Conservation (phyloP, 2,113 vertebrate species). For the Deroptyus accipitrinus region DNA sequence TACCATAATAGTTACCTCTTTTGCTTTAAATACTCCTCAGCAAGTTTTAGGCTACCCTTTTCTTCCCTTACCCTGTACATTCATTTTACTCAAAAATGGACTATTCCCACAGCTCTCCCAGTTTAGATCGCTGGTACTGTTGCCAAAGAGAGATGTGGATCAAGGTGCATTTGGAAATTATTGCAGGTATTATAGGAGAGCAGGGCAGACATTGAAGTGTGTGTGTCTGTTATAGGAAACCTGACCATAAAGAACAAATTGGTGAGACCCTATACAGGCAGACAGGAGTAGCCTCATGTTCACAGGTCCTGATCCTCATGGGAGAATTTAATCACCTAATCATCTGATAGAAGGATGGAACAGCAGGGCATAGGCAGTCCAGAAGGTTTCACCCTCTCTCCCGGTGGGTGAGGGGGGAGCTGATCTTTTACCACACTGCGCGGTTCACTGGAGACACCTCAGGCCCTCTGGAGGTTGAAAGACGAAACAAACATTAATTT, state of each 20-base stretch:
- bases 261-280: background rate
- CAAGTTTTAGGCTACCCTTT: background rate
- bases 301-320: background rate
- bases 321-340: background rate
- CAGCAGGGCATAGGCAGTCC: background rate
- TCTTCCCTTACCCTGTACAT: background rate
- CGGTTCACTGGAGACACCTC: background rate
- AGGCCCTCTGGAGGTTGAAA: background rate
- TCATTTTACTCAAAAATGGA: background rate
- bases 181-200: background rate
- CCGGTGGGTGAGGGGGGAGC: background rate
- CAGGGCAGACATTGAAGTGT: background rate
- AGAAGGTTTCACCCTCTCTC: background rate
- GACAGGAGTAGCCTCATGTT: background rate
- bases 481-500: background rate
- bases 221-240: background rate
- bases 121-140: background rate
- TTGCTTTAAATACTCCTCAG: background rate
- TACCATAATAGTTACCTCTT: background rate
- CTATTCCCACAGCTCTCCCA: background rate
- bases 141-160: background rate
- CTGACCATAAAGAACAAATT: background rate
- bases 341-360: background rate
- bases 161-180: background rate
- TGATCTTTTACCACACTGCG: background rate